Base-by-base conservation (phyloP, 2,888 invertebrate genomes). In the Volucella zonaria region DNA sequence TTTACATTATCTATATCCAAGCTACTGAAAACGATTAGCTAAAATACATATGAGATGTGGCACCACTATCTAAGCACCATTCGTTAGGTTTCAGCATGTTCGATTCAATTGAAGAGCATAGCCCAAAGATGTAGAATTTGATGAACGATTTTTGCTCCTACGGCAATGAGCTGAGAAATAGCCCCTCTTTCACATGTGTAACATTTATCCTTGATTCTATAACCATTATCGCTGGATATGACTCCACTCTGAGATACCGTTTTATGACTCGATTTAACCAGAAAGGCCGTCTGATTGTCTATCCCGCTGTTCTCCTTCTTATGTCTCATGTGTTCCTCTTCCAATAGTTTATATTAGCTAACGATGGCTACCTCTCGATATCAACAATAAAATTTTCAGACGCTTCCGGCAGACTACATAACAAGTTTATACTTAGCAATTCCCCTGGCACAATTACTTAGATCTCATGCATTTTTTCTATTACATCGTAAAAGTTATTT, bases 301-400 rank as follows among this genome's bases (percentile, higher is more conserved):
- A 15, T 9, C 15, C 64, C 43, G 12, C 62, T 47, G 8, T 38
- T 42, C 11, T 14, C 40, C 12, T 49, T 49, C 11, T 31, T 14
- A 12, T 40, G 14, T 8, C 42, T 18, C 56, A 12, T 38, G 15
- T 4, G 89, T 31, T 89, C 6, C 18, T 81, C 83, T 14, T 83
- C 80, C 18, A 77, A 15, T 12, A 78, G 15, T 43, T 81, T 14
- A 11, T 18, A n/a, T n/a, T n/a, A n/a, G n/a, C n/a, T 8, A 86
- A 38, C 14, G 61, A 15, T 10, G 83, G 83, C 15, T 73, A 71
- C 4, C 66, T 70, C 49, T 80, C 85, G n/a, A 79, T 79, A 1
- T 75, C 89, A 11, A 88, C 88, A 47, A 88, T 58, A 71, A 90
- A 90, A 58, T 88, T 89, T 43, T 90, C 89, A 67, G 82, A 90